Percentiles rank a stretch among this genome's conserved stretches.
phyloP scores from a whole-genome alignment of 2,888 invertebrate genomes.

The Lycophotia porphyrea region DNA sequence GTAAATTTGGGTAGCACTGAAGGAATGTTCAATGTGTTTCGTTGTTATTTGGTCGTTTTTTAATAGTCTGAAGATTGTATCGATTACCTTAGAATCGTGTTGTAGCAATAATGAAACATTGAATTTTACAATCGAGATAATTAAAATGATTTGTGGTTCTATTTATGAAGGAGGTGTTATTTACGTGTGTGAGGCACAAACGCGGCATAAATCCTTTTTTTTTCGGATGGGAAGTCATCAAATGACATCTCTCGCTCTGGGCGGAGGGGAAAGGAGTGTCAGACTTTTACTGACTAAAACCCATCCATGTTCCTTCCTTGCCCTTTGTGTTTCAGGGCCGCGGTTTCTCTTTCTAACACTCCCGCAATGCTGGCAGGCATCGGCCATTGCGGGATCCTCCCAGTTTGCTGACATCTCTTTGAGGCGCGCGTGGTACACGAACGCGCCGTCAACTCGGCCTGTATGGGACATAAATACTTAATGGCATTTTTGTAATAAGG shows the following conservation, averaged over 20 bases:
- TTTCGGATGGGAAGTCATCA: too few species aligned
- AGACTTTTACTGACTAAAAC: too few species aligned
- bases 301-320: too few species aligned
- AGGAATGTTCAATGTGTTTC: not conserved
- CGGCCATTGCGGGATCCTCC: too few species aligned
- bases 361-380: too few species aligned
- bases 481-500: not conserved
- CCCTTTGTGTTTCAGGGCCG: too few species aligned
- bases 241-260: too few species aligned
- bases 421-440: too few species aligned
- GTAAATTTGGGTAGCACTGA: constrained; percentile 22
- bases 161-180: not conserved
- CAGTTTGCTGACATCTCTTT: too few species aligned
- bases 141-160: not conserved
- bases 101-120: not conserved
- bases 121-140: not conserved
- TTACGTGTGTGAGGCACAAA: not conserved
- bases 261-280: too few species aligned
- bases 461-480: not conserved
- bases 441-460: too few species aligned
- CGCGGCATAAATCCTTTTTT: not conserved
- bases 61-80: constrained; percentile 12
- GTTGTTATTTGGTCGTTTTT: not conserved
- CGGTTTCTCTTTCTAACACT: too few species aligned
- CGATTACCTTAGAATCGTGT: not conserved